Evolutionary conservation across 2,888 invertebrate genomes (phyloP).

Genomic region (Hypolimnas misippus): DNA sequence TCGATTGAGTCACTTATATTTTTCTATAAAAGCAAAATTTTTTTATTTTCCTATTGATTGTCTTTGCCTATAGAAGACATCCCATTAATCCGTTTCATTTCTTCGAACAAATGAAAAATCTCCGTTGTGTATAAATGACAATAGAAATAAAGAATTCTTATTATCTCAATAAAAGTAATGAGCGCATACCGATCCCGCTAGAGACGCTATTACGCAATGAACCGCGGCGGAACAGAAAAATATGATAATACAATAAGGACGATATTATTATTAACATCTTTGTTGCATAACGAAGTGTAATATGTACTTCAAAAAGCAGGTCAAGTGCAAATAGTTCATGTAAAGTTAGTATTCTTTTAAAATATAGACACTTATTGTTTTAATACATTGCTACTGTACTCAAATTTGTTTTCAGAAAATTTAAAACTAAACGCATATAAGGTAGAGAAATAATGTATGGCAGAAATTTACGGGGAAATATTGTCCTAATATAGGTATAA

Average conservation of each 20-base stretch:
- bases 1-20: not conserved
- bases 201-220: constrained; percentile 3
- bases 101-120: not conserved
- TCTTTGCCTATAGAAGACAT: too few species aligned
- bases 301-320: too few species aligned
- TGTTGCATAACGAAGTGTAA: not conserved
- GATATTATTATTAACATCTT: not conserved
- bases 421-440: too few species aligned
- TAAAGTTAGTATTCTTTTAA: too few species aligned
- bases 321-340: too few species aligned
- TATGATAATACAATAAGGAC: not conserved
- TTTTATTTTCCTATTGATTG: too few species aligned
- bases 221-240: not conserved
- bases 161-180: constrained; percentile 9
- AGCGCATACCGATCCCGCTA: not conserved
- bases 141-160: constrained; percentile 6
- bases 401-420: too few species aligned
- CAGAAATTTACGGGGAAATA: too few species aligned
- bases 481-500: too few species aligned
- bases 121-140: not conserved
- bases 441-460: too few species aligned
- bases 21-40: not conserved
- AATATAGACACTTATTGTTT: too few species aligned
- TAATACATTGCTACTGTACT: too few species aligned
- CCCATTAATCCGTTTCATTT: not conserved